phyloP scores from a whole-genome alignment of 2,113 vertebrate genomes.

The Rhipidura dahli region DNA sequence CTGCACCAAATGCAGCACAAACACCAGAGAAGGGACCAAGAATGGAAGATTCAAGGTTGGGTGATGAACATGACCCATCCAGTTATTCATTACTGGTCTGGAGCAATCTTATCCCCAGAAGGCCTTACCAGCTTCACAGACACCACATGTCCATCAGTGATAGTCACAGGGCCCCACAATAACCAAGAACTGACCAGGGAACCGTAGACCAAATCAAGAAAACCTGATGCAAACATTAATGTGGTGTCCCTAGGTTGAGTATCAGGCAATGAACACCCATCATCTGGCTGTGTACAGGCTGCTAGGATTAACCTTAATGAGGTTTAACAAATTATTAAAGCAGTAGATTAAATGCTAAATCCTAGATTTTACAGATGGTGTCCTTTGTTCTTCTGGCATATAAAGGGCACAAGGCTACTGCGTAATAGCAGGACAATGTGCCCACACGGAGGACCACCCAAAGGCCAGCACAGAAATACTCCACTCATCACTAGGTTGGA shows the following conservation, averaged over 20 bases:
- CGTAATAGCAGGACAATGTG: neutral
- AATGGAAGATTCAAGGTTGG: neutral
- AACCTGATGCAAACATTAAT: neutral
- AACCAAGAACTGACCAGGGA: neutral
- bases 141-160: neutral
- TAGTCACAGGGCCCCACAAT: neutral
- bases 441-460: neutral
- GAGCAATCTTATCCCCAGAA: neutral
- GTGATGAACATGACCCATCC: neutral
- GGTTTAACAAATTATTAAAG: neutral
- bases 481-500: neutral
- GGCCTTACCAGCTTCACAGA: neutral
- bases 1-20: neutral
- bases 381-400: neutral
- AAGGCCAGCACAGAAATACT: neutral
- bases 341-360: neutral
- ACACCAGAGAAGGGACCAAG: neutral
- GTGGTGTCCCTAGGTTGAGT: neutral
- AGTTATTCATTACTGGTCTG: neutral
- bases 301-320: neutral
- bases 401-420: neutral
- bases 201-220: neutral
- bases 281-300: neutral
- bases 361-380: neutral
- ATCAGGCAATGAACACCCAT: neutral